Base-by-base conservation (phyloP, 2,113 vertebrate species). In the Microtus richardsoni region DNA sequence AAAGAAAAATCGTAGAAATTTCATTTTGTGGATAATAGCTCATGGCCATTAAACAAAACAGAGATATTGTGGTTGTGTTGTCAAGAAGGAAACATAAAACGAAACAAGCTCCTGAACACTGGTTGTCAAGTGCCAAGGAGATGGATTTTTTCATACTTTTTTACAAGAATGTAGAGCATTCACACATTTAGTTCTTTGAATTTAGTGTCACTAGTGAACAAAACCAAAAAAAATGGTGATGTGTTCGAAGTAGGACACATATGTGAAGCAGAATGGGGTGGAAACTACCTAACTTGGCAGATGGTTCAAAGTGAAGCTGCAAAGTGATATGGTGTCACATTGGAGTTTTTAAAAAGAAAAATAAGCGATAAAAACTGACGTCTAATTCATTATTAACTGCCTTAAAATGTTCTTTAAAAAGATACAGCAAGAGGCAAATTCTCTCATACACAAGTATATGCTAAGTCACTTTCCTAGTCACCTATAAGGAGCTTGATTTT, bases 371-470 rank as follows among this genome's bases (percentile, higher is more conserved):
- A 96, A 96, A 93, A 12, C 47, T 95, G 77, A 78, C 68, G 88
- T 47, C 84, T 96, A 97, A 96, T 97, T 82, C 60, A 97, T 97
- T 97, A 97, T 96, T 97, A 97, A 95, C 93, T 97, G 39, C 66
- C 77, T 82, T 94, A 89, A 97, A 97, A 96, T 68, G 5, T 87
- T 80, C 28, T 49, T 88, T 79, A 82, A 71, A 41, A 95, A 96
- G 96, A 97, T 96, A 96, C 19, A 64, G 70, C 91, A 91, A 89
- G 86, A 91, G 62, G 10, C 49, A 91, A 95, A 97, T 79, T 82
- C 16, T 82, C 93, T 85, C 70, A 47, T 39, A 71, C 7, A 86
- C 5, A 96, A 92, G 64, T 94, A 41, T 64, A 78, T n/a, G 21
- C 21, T 91, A 96, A 96, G 93, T 44, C 11, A 16, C 33, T 86